Conservation (phyloP, 2,888 invertebrate genomes). For the Melieria crassipennis region DNA sequence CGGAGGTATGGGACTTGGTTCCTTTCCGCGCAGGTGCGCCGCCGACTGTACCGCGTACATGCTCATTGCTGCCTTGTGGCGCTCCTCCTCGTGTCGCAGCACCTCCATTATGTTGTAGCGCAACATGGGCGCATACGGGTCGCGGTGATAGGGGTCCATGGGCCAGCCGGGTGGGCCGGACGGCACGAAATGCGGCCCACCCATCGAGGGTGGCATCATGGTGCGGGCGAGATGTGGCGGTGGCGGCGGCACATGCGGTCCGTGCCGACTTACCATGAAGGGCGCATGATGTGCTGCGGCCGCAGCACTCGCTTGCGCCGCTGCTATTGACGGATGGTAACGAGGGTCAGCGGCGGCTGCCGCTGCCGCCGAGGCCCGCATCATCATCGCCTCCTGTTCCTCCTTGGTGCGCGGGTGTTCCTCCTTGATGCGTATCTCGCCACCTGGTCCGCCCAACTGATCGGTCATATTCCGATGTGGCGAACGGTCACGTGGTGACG, state of each 20-base stretch:
- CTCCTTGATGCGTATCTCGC: conserved; percentile 69
- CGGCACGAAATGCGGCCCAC: conserved; percentile 69
- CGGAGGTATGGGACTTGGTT: conserved; percentile 65
- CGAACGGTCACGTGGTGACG: conserved; percentile 72
- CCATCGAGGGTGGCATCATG: conserved; percentile 67
- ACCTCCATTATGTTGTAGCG: conserved; percentile 83
- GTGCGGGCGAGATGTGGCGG: conserved; percentile 68
- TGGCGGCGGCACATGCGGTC: conserved; percentile 68
- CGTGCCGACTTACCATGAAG: conserved; percentile 67
- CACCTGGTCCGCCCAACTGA: conserved; percentile 47
- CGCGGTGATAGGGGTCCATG: conserved; percentile 75
- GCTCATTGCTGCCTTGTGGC: conserved; percentile 79
- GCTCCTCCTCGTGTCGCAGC: conserved; percentile 80
- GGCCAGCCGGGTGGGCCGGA: conserved; percentile 70
- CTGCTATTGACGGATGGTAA: conserved; percentile 67
- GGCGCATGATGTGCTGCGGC: conserved; percentile 66
- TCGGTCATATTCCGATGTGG: conserved; percentile 77
- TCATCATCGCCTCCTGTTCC: conserved; percentile 68
- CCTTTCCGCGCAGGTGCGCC: conserved; percentile 64
- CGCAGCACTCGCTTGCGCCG: conserved; percentile 60
- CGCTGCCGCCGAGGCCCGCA: conserved; percentile 58
- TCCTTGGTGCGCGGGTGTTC: conserved; percentile 66
- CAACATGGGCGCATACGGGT: conserved; percentile 74
- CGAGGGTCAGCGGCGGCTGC: conserved; percentile 67
- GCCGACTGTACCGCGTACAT: conserved; percentile 74